phyloP scores from a whole-genome alignment of 2,888 invertebrate genomes.

The Odontomyia ornata region DNA sequence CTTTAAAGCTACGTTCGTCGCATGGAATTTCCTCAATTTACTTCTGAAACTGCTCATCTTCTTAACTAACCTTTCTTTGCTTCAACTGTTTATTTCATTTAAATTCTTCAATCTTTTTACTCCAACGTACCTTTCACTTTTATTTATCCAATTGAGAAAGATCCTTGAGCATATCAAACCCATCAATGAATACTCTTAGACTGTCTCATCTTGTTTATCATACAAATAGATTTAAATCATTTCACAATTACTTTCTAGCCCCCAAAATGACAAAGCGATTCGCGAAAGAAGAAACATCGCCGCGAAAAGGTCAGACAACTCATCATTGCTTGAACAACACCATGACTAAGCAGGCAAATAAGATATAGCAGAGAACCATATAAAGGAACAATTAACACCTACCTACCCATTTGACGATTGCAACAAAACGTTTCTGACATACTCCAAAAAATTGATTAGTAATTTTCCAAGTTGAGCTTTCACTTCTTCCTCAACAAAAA shows the following conservation, averaged over 20 bases:
- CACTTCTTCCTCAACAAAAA: conserved; percentile 3
- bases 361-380: neutral
- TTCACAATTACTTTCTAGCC: neutral
- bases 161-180: too few species aligned
- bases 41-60: too few species aligned
- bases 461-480: neutral
- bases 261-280: neutral
- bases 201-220: too few species aligned
- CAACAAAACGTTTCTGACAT: neutral
- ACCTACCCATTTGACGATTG: neutral
- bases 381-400: conserved; percentile 15
- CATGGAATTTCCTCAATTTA: too few species aligned
- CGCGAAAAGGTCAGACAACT: neutral
- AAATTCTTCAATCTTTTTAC: too few species aligned
- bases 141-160: too few species aligned
- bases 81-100: too few species aligned
- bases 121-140: too few species aligned
- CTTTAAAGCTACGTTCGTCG: too few species aligned
- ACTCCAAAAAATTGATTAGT: conserved; percentile 17
- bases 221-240: neutral
- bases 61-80: too few species aligned
- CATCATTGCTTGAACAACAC: neutral
- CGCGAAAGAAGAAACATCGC: neutral
- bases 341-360: neutral
- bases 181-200: too few species aligned